Evolutionary conservation across 2,888 invertebrate genomes (phyloP), one percentile per base, ranked within the genome.

Genomic region (Callosobruchus maculatus): DNA sequence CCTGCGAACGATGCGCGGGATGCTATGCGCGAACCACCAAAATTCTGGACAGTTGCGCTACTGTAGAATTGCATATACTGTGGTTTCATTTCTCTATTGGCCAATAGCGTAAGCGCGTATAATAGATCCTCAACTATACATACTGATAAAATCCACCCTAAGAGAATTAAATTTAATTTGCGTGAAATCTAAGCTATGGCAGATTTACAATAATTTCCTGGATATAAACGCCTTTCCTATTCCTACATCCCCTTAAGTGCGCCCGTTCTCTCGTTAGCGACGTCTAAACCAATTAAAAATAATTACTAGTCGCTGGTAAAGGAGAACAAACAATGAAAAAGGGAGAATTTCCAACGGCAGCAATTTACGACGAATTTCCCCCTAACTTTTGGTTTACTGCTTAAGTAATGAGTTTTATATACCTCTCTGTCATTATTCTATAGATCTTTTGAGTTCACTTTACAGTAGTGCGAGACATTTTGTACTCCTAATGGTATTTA

Each of bases 271-370:
- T 68, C 68, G 68, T 68, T 68, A 68, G 22, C 68, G 22, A 20
- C 68, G 67, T 69, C 49, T 26, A 13, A 68, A 66, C 30, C 73
- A 74, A 75, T 75, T 74, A 77, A 75, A 77, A 73, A 49, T 73
- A 71, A 75, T 73, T 69, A 67, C 67, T 67, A 69, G 21, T 70
- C n/a, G 22, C 67, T 21, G 68, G 67, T 75, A 22, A 71, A 71
- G 30, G 21, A 70, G 71, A 68, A 22, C 68, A 68, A 74, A 67
- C 68, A 74, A 76, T 21, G 49, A 49, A 49, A 49, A 49, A 49
- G 49, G 49, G 49, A 26, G 26, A 49, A 49, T 49, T 49, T 49
- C 49, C 49, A 49, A 18, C 49, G 49, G 49, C 49, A 49, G 49
- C 49, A 49, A 49, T 49, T 49, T 49, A 49, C 49, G 49, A 49